These are phyloP conservation scores for Microcebus lehilahytsara DNA, from an alignment of 2,113 vertebrate species.

Conservation along the genomic window DNA sequence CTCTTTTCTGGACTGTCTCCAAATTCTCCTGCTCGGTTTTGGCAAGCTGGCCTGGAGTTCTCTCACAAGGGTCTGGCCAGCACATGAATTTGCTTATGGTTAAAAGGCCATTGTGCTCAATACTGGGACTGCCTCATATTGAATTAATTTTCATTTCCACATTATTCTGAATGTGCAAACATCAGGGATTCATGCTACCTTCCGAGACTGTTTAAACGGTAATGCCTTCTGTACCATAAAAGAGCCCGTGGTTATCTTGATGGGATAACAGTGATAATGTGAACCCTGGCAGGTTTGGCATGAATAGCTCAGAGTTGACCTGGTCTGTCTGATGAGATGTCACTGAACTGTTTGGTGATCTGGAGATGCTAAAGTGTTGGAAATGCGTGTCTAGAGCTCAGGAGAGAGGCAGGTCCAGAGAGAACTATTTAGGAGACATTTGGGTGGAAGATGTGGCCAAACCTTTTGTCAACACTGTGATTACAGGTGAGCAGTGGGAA, in stretches of 20 bases:
- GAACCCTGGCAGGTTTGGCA: neutral
- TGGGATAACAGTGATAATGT: neutral
- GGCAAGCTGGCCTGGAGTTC: neutral
- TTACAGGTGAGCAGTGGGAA: neutral
- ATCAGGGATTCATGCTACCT: neutral
- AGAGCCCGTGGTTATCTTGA: neutral
- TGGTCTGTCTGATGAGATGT: neutral
- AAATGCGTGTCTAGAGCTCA: neutral
- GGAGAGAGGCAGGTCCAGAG: neutral
- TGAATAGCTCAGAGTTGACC: neutral
- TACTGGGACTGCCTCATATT: neutral
- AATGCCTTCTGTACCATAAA: neutral
- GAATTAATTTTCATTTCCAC: neutral
- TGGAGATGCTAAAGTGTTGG: neutral
- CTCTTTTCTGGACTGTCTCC: slow-evolving; percentile 15
- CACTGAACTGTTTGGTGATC: neutral
- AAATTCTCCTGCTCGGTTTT: neutral
- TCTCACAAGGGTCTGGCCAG: neutral
- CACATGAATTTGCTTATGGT: neutral
- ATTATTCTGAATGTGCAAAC: neutral
- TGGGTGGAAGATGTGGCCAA: neutral
- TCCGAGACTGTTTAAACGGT: neutral
- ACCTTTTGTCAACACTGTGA: neutral
- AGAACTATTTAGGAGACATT: neutral
- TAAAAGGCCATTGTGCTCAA: neutral